A percentile compares a stretch with the other conserved stretches of the same genome.
Conservation (phyloP, 2,113 vertebrate species). For the Antigone vipio region DNA sequence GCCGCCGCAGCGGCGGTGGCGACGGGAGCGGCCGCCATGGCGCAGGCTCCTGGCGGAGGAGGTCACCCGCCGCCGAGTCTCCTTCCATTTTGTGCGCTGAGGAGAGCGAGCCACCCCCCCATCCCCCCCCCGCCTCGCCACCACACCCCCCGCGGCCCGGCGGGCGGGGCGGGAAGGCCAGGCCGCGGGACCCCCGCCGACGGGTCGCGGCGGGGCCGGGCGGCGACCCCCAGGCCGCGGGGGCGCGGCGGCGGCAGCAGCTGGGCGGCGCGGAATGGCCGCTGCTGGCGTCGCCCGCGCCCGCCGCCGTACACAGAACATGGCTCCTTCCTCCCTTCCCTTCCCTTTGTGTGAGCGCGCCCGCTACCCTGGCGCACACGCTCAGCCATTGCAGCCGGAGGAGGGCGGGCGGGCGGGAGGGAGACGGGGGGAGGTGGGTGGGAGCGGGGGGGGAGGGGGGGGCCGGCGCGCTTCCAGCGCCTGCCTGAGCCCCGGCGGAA, state of each 20-base stretch:
- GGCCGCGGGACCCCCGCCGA: background rate
- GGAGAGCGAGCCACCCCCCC: slow-evolving; percentile 84
- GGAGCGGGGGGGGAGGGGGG: background rate
- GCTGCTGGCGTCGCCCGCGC: slow-evolving; percentile 78
- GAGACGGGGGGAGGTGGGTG: background rate
- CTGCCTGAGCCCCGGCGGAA: background rate
- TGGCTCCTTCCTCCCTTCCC: slow-evolving; percentile 91
- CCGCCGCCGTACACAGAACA: slow-evolving; percentile 85
- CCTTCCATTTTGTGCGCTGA: slow-evolving; percentile 89
- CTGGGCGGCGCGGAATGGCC: slow-evolving; percentile 85
- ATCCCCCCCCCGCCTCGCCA: background rate
- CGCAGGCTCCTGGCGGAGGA: slow-evolving; percentile 81
- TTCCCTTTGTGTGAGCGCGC: slow-evolving; percentile 86
- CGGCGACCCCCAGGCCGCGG: background rate
- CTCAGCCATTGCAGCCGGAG: slow-evolving; percentile 81
- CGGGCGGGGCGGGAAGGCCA: background rate
- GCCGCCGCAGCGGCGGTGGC: background rate
- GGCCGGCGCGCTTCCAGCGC: background rate
- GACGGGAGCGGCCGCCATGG: slow-evolving; percentile 70
- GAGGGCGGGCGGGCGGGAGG: background rate
- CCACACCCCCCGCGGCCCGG: slow-evolving; percentile 52
- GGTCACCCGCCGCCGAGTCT: slow-evolving; percentile 86
- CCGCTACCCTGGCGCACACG: slow-evolving; percentile 59
- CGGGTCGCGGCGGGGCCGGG: background rate
- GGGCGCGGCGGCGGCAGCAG: background rate